Conservation (phyloP, 2,113 vertebrate genomes). For the Psammodynastes pulverulentus region DNA sequence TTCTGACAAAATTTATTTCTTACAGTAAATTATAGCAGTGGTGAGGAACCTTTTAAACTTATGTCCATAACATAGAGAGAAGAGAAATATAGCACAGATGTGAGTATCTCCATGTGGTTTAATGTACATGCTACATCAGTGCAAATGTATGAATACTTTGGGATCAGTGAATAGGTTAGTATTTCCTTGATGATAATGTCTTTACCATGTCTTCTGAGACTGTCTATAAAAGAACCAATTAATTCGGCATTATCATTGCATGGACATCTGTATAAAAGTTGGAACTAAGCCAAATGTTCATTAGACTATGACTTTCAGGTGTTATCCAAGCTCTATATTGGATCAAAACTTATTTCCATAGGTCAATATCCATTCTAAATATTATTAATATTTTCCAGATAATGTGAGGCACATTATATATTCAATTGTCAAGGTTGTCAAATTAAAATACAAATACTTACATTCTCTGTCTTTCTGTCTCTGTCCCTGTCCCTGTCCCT, state of each 20-base stretch:
- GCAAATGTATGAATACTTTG: neutral
- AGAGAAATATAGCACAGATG: neutral
- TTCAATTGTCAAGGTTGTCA: neutral
- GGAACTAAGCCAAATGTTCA: neutral
- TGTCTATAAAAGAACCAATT: constrained; percentile 29
- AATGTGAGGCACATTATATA: neutral
- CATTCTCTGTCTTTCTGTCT: no score
- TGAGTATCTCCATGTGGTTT: neutral
- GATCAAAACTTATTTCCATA: neutral
- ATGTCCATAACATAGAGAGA: neutral
- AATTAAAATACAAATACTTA: neutral
- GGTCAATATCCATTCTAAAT: neutral
- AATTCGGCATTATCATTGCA: constrained; percentile 27
- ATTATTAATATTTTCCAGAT: neutral
- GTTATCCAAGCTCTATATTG: neutral
- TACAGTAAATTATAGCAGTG: neutral
- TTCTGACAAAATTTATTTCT: neutral
- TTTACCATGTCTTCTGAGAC: constrained; percentile 24
- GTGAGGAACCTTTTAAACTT: neutral
- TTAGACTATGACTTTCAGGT: constrained; percentile 20
- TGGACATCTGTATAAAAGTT: neutral
- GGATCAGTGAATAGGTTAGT: constrained; percentile 1
- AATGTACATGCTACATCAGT: neutral
- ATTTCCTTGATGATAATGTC: constrained; percentile 26
- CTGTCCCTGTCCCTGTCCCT: no score